Evolutionary conservation across 2,888 invertebrate genomes (phyloP), one percentile per base, ranked within the genome.

Genomic region (Tipula lateralis): DNA sequence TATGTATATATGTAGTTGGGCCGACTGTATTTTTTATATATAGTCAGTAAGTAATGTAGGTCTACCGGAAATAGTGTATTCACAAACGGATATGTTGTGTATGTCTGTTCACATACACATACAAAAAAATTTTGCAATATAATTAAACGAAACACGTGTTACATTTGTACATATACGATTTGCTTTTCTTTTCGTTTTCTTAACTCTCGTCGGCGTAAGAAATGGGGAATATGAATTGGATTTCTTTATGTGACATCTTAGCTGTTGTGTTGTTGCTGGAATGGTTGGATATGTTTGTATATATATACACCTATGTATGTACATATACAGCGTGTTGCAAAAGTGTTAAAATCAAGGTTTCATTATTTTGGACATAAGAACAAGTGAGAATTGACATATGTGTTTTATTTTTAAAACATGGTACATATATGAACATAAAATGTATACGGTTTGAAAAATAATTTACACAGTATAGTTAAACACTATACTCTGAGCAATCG

Each of bases 111-210:
- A 44, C 16, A n/a, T 24, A 24, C 24, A 9, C 24, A 66, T 9
- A 66, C 66, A 66, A 1, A 66, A 9, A 66, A 19, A 9, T 66
- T 66, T 24, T 66, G 66, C 66, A 66, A 24, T 12, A 24, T 24
- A 66, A 66, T 66, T 66, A 66, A 66, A 66, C 12, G 66, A 24
- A 66, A 66, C 66, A 66, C 66, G 66, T 66, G 66, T 66, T 66
- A 66, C 24, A 24, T 66, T 66, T 66, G 66, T 9, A n/a, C n/a
- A n/a, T n/a, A 9, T 66, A 66, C 19, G 66, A 66, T 44, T 16
- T 44, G 13, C 1, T 24, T 66, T 66, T 66, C 24, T 66, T n/a
- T 66, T 66, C 9, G 24, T 66, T 66, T 66, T 66, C 66, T 66
- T 66, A 24, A 24, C 24, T 4, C 2, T 16, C 7, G 16, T 16